Conservation (phyloP, 2,888 invertebrate species). For the Gibbula magus region DNA sequence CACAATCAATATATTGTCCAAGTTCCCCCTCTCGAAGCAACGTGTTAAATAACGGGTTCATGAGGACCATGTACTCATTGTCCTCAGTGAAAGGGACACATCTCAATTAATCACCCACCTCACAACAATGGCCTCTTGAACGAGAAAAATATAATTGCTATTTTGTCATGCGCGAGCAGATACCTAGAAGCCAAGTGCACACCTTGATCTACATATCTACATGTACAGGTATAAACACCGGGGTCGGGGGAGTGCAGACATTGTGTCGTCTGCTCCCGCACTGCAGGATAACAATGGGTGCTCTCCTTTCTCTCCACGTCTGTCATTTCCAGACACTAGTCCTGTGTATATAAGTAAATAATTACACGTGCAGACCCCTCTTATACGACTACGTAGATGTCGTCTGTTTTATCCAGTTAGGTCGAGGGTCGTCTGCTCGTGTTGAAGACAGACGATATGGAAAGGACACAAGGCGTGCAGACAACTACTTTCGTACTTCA, state of each 20-base stretch:
- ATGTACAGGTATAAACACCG: background rate
- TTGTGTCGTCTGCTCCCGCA: background rate
- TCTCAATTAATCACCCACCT: no score
- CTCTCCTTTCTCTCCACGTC: background rate
- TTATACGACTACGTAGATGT: background rate
- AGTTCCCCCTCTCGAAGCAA: no score
- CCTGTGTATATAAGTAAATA: background rate
- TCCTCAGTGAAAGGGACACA: no score
- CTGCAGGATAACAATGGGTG: no score
- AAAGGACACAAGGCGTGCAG: no score
- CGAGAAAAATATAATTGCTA: background rate
- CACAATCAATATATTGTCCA: no score
- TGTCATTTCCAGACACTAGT: background rate
- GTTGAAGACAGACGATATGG: background rate
- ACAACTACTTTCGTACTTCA: no score
- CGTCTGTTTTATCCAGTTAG: background rate
- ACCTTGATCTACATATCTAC: background rate
- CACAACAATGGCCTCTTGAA: background rate
- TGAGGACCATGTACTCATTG: no score
- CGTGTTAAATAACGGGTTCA: no score
- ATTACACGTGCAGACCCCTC: background rate
- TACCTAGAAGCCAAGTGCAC: background rate
- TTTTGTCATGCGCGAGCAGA: background rate
- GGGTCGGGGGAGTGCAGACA: background rate
- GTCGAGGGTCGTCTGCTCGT: background rate